A percentile compares a stretch with the other conserved stretches of the same genome.
Conservation (phyloP, 2,113 vertebrate genomes). For the Castor canadensis region DNA sequence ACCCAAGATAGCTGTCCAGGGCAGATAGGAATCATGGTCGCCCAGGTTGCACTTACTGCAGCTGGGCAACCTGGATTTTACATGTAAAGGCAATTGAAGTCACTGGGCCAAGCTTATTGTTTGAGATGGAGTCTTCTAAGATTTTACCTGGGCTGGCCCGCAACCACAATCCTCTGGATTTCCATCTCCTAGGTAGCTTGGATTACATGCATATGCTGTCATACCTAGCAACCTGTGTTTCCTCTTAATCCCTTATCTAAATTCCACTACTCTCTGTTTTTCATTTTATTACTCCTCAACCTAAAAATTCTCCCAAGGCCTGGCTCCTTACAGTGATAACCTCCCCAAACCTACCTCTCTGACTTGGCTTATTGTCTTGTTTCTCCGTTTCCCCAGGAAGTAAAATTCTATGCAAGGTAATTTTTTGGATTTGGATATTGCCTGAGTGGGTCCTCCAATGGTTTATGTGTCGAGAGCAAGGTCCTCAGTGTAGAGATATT, state of each 20-base stretch:
- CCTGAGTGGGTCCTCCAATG: neutral
- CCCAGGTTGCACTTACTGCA: neutral
- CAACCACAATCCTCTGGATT: too few relatives aligned
- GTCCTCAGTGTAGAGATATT: neutral
- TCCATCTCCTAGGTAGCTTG: too few relatives aligned
- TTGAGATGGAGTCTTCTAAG: too few relatives aligned
- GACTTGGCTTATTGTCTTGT: neutral
- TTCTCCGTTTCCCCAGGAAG: neutral
- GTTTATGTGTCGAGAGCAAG: neutral
- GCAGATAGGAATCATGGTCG: neutral
- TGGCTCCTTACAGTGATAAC: neutral
- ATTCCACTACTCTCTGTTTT: neutral
- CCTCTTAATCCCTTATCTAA: neutral
- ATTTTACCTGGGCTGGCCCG: too few relatives aligned
- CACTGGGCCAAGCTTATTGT: neutral
- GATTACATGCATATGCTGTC: too few relatives aligned
- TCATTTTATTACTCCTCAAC: neutral
- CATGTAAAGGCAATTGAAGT: too few relatives aligned
- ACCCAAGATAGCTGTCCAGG: neutral
- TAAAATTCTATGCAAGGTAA: too few relatives aligned
- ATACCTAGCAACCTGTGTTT: neutral
- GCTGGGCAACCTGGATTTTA: too few relatives aligned
- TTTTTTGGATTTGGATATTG: neutral
- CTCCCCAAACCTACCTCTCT: neutral
- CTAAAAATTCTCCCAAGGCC: neutral